phyloP scores from a whole-genome alignment of 2,797 vertebrate genomes.

The Alfaro cultratus region DNA sequence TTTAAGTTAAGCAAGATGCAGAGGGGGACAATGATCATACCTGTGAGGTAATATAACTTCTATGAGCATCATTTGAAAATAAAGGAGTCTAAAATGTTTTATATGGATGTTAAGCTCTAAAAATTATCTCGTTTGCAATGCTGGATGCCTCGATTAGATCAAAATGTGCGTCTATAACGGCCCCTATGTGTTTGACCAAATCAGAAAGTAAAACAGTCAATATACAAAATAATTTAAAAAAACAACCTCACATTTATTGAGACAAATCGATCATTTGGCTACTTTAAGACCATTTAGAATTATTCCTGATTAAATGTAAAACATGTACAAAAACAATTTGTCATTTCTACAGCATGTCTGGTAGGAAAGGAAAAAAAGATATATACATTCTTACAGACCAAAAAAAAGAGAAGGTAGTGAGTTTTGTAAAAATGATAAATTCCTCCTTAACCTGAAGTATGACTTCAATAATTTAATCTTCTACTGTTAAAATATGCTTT shows the following conservation, averaged over 20 bases:
- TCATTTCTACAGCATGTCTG: conserved; percentile 92
- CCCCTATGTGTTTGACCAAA: neutral
- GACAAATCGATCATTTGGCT: conserved; percentile 75
- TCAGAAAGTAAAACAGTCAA: conserved; percentile 34
- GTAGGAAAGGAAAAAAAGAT: conserved; percentile 82
- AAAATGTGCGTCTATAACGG: neutral
- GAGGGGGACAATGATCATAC: neutral
- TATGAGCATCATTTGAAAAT: neutral
- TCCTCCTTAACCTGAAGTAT: conserved; percentile 39
- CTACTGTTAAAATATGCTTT: conserved; percentile 21
- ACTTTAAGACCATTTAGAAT: conserved; percentile 79
- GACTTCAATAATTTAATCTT: conserved; percentile 33
- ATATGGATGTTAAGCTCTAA: neutral
- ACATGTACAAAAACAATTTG: conserved; percentile 80
- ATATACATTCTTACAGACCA: conserved; percentile 96
- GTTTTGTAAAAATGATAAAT: conserved; percentile 37
- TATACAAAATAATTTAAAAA: conserved; percentile 42
- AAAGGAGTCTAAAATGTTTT: neutral
- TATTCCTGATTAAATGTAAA: conserved; percentile 76
- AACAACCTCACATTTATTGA: conserved; percentile 78
- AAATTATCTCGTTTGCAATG: neutral
- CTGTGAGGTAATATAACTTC: neutral
- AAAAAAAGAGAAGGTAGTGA: conserved; percentile 58
- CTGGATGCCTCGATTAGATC: neutral
- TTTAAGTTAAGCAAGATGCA: neutral